A percentile compares a stretch with the other conserved stretches of the same genome.
phyloP scores from a whole-genome alignment of 2,888 invertebrate genomes.

The Chymomyza caudatula region DNA sequence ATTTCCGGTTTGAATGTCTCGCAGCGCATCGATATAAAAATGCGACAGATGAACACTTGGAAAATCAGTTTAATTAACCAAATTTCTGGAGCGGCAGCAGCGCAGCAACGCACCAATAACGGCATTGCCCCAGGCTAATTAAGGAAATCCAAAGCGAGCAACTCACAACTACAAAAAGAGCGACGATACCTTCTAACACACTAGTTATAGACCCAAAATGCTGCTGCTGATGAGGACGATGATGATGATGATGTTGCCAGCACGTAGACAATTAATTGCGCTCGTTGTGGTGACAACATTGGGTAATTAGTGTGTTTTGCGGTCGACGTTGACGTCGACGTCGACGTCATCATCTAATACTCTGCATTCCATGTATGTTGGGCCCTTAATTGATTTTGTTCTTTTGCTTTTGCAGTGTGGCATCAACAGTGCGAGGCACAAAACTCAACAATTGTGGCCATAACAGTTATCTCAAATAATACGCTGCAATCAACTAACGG shows the following conservation, averaged over 20 bases:
- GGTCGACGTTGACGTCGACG: not conserved
- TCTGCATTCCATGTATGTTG: not conserved
- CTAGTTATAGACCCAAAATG: slow-evolving; percentile 12
- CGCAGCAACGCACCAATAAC: slow-evolving; percentile 1
- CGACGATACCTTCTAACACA: slow-evolving; percentile 12
- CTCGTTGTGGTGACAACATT: slow-evolving; percentile 68
- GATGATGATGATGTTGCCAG: slow-evolving; percentile 17
- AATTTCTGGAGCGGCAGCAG: slow-evolving; percentile 49
- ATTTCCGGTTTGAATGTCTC: slow-evolving; percentile 57
- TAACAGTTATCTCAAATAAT: slow-evolving; percentile 55
- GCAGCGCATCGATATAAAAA: slow-evolving; percentile 53
- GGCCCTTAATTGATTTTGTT: not conserved
- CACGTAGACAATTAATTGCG: slow-evolving; percentile 65
- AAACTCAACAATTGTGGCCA: slow-evolving; percentile 50
- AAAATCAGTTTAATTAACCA: slow-evolving; percentile 68
- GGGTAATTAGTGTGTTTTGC: slow-evolving; percentile 60
- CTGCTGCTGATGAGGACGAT: slow-evolving; percentile 26
- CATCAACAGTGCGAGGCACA: slow-evolving; percentile 31
- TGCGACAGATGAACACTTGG: slow-evolving; percentile 47
- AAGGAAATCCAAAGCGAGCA: slow-evolving; percentile 29
- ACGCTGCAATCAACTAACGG: slow-evolving; percentile 38
- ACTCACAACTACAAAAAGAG: slow-evolving; percentile 17
- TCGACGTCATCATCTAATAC: not conserved
- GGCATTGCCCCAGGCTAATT: slow-evolving; percentile 28
- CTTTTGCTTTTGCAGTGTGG: slow-evolving; percentile 3